Evolutionary conservation across 2,113 vertebrate species (phyloP).

Genomic region (Tyrannus savana): DNA sequence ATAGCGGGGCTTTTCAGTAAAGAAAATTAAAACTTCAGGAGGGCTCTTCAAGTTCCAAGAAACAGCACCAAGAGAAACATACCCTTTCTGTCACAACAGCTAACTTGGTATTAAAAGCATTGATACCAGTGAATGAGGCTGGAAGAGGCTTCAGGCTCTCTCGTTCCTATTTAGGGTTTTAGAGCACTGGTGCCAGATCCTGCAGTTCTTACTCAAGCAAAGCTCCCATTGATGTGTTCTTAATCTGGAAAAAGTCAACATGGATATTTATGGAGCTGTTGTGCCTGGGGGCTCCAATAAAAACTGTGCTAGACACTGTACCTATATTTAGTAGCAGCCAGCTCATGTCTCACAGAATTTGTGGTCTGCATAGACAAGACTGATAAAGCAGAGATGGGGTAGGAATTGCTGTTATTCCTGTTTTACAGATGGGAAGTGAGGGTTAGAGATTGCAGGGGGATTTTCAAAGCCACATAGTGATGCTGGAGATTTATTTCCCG

Average conservation of each 20-base stretch:
- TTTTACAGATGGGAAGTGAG: constrained; percentile 10
- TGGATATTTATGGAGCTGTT: constrained; percentile 64
- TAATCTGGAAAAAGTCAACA: constrained; percentile 67
- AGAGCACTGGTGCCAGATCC: constrained; percentile 45
- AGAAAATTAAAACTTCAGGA: constrained; percentile 70
- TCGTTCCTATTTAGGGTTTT: constrained; percentile 52
- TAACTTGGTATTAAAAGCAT: constrained; percentile 54
- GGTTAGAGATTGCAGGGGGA: neutral
- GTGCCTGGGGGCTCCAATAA: constrained; percentile 52
- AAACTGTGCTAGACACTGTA: constrained; percentile 55
- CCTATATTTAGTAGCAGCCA: constrained; percentile 63
- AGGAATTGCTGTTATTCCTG: constrained; percentile 47
- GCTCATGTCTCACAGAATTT: constrained; percentile 55
- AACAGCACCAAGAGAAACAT: constrained; percentile 58
- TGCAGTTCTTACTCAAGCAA: constrained; percentile 48
- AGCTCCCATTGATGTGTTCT: constrained; percentile 56
- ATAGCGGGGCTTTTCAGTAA: constrained; percentile 61
- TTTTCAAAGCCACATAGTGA: constrained; percentile 10
- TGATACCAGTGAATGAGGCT: constrained; percentile 55
- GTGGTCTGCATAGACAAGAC: constrained; percentile 51
- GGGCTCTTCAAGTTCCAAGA: constrained; percentile 57
- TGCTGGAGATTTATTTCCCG: neutral
- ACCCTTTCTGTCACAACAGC: constrained; percentile 56
- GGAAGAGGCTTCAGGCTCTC: constrained; percentile 34
- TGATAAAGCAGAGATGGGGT: constrained; percentile 42